A percentile compares a stretch with the other conserved stretches of the same genome.
These are phyloP conservation scores for Drosophila histrio DNA, from an alignment of 2,888 invertebrate species.

Conservation along the genomic window DNA sequence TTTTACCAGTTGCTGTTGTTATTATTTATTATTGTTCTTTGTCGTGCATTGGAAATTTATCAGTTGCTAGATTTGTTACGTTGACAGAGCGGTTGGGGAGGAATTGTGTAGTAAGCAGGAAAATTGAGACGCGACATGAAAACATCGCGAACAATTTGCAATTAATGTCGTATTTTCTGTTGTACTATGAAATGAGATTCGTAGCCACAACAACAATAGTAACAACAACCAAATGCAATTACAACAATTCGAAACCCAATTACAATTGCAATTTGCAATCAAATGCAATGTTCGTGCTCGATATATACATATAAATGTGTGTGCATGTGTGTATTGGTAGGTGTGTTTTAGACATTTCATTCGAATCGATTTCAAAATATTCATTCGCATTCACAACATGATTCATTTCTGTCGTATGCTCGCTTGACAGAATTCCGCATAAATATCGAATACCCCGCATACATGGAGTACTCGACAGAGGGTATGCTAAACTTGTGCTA, in stretches of 20 bases:
- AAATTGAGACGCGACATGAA: conserved; percentile 54
- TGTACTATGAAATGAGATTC: conserved; percentile 39
- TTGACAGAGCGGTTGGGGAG: neutral
- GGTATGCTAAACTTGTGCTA: neutral
- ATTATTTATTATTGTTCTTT: conserved; percentile 31
- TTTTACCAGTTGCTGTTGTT: conserved; percentile 14
- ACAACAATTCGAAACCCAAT: conserved; percentile 64
- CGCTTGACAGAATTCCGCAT: conserved; percentile 53
- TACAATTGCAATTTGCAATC: conserved; percentile 67
- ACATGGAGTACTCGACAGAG: neutral
- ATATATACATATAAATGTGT: conserved; percentile 32
- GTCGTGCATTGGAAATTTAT: conserved; percentile 65
- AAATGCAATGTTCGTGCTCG: conserved; percentile 65
- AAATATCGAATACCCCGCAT: conserved; percentile 42
- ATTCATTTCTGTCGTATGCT: conserved; percentile 39
- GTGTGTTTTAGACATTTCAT: conserved; percentile 58
- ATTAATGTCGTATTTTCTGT: conserved; percentile 52
- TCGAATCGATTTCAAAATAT: conserved; percentile 59
- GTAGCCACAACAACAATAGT: conserved; percentile 29
- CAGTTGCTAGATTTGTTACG: conserved; percentile 17
- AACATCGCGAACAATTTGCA: conserved; percentile 59
- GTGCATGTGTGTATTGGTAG: conserved; percentile 18
- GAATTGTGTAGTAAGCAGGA: conserved; percentile 2
- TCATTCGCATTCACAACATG: conserved; percentile 56
- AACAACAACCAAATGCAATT: conserved; percentile 49